phyloP scores from a whole-genome alignment of 2,797 vertebrate genomes.

The Halcyon smyrnensis region DNA sequence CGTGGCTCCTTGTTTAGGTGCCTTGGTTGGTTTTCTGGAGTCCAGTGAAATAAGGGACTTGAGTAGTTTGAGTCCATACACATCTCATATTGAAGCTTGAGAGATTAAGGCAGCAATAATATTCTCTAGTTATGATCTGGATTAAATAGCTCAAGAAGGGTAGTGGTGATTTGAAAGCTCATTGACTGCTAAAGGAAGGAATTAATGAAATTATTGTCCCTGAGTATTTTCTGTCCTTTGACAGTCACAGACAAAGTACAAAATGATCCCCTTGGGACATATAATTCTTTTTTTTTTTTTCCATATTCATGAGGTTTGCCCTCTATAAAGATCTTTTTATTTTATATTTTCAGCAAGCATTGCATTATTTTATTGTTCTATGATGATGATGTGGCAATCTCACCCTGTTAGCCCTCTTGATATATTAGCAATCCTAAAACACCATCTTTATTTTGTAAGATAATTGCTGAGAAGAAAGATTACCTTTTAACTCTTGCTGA shows the following conservation, averaged over 20 bases:
- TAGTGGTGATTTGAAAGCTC: not conserved
- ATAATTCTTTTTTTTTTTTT: not conserved
- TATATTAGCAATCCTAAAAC: not conserved
- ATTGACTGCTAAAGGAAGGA: not conserved
- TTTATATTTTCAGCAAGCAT: slow-evolving; percentile 11
- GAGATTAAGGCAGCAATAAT: not conserved
- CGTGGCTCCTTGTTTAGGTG: not conserved
- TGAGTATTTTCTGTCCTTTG: not conserved
- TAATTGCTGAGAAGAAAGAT: not conserved
- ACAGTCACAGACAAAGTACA: not conserved
- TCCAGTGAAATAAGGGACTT: not conserved
- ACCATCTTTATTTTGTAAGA: not conserved
- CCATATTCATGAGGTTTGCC: not conserved
- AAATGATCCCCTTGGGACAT: not conserved
- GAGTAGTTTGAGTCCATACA: not conserved
- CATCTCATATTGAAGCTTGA: not conserved
- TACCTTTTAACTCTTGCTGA: not conserved
- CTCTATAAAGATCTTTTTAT: not conserved
- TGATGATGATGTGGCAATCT: not conserved
- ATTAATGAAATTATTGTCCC: not conserved
- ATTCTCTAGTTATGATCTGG: not conserved
- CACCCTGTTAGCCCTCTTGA: not conserved
- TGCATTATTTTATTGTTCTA: slow-evolving; percentile 36
- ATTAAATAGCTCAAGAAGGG: not conserved
- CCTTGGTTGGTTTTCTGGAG: not conserved